Evolutionary conservation across 2,888 invertebrate genomes (phyloP), one percentile per base, ranked within the genome.

Genomic region (Trachelus stipa): DNA sequence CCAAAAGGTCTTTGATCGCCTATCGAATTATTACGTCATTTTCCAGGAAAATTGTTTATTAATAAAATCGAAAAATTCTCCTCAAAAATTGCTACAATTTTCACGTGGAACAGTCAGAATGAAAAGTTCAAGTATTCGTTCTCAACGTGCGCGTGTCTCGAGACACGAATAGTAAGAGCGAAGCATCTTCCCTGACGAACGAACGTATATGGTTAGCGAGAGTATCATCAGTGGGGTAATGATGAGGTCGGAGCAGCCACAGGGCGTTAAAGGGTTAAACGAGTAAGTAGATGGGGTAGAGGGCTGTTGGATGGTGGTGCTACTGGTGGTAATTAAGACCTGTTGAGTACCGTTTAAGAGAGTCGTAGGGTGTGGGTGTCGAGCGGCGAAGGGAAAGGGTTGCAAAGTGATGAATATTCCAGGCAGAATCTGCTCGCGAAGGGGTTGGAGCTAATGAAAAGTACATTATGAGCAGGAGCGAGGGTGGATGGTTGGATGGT

Each of bases 391-490:
- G 83, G 79, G 77, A 83, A 83, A 88, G 90, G 90, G 89, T 90
- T 88, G 81, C 77, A 81, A 83, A 85, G 86, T 87, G 89, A 90
- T 90, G 90, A 90, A 90, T 90, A 90, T 90, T 89, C 88, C 85
- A 86, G 84, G 85, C 83, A 85, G 85, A 88, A 88, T 88, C 84
- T 77, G 68, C 68, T 76, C 76, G 75, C 78, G 84, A 86, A 87
- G 86, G 83, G 87, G 86, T 86, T 87, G 83, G 83, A 80, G 89
- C 87, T 90, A 90, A 90, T 90, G 90, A 90, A 90, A 90, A 89
- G 90, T 89, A 90, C 89, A 90, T 90, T 90, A 90, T 86, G 87
- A 86, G 83, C 82, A 79, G 80, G 76, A 74, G 76, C 82, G 82
- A 81, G 76, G 84, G 79, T 79, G 80, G 74, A 34, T 34, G 9